Evolutionary conservation across 2,888 invertebrate genomes (phyloP), one percentile per base, ranked within the genome.

Genomic region (Bellardia pandia): DNA sequence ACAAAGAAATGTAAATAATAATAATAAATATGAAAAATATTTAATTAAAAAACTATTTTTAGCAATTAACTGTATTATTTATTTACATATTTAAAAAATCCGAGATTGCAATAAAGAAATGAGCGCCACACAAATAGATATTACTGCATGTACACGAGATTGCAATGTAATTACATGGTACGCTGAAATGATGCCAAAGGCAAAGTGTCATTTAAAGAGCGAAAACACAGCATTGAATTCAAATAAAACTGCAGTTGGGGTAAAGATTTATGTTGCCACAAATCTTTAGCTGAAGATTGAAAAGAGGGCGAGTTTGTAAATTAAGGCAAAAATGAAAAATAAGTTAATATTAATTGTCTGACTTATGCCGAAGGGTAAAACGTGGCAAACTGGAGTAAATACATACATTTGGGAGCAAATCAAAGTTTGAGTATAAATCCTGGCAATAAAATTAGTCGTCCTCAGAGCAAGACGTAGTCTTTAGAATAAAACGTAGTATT

Each of bases 11-110:
- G 6, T 6, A 60, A 60, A 60, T 3, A 58, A 56, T 56, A 56
- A 56, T 56, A 56, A 23, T 56, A 56, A 16, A 23, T 56, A 56
- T 8, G 23, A 60, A 33, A 60, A 60, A 60, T 60, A 60, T 33
- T 60, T 60, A 60, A 60, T 60, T 60, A 13, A 60, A 60, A 37
- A 33, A 33, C 60, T 60, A 60, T 60, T 33, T 60, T 37, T 60
- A 14, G 11, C 33, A 33, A 60, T 37, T 60, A 60, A 30, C 1
- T 33, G 7, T 60, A 37, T 14, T 60, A 60, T 33, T 60, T 30
- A 60, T 60, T 60, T 33, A 14, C 9, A 60, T 9, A 13, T 6
- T n/a, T 6, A 51, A 13, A 51, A 51, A 13, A n/a, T 0, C 4
- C 8, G 11, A 30, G 9, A 58, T 23, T 53, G 37, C 37, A 5